Evolutionary conservation across 2,113 vertebrate species (phyloP).

Genomic region (Cacatua alba): DNA sequence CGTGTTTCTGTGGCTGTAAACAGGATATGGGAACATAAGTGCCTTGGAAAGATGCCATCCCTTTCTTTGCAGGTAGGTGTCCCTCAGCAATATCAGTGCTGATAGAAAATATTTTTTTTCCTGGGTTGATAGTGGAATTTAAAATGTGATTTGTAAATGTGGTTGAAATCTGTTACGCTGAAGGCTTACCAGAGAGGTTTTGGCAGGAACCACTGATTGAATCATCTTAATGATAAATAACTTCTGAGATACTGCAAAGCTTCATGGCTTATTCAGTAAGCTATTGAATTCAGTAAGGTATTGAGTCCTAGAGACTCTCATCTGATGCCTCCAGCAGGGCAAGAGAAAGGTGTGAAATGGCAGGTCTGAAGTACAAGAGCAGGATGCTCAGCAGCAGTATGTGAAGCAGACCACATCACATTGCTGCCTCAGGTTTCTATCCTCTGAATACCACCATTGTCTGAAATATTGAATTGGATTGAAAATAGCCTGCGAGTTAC

Average conservation of each 20-base stretch:
- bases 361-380: neutral
- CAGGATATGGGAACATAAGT: neutral
- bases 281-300: neutral
- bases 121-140: neutral
- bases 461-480: neutral
- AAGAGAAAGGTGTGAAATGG: neutral
- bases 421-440: neutral
- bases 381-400: neutral
- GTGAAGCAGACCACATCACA: neutral
- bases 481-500: neutral
- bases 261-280: neutral
- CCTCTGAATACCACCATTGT: neutral
- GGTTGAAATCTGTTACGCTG: neutral
- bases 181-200: neutral
- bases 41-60: neutral
- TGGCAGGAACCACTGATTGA: neutral
- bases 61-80: neutral
- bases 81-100: neutral
- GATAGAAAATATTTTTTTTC: neutral
- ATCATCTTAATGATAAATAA: neutral
- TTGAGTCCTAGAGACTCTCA: neutral
- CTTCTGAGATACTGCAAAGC: neutral
- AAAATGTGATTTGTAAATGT: neutral
- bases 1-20: neutral
- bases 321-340: neutral